These are phyloP conservation scores for Sebastes vulpes DNA, from an alignment of 2,797 vertebrate genomes.

Conservation along the genomic window DNA sequence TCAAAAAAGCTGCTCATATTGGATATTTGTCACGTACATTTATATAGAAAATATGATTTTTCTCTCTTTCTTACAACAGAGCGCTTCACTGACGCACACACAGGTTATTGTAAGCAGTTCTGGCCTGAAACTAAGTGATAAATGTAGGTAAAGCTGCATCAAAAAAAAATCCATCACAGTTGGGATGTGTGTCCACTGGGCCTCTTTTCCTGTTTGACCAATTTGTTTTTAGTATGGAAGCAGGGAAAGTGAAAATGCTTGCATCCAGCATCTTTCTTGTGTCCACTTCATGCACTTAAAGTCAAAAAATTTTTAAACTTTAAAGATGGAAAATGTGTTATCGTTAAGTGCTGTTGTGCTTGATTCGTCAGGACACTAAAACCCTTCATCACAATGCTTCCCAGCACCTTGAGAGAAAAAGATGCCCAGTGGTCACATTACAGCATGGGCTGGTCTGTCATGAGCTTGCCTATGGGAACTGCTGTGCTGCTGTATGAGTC, in stretches of 20 bases:
- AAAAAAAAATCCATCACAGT: conserved; percentile 22
- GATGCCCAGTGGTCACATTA: conserved; percentile 61
- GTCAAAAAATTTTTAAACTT: conserved; percentile 5
- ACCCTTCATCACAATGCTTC: conserved; percentile 13
- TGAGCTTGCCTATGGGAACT: conserved; percentile 38
- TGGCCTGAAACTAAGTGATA: conserved; percentile 40
- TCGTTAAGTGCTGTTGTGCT: not conserved
- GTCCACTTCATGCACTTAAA: conserved; percentile 13
- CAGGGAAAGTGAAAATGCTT: conserved; percentile 9
- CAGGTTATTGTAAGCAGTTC: conserved; percentile 38
- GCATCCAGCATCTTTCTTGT: not conserved
- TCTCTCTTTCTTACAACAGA: conserved; percentile 24
- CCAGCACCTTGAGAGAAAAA: conserved; percentile 41
- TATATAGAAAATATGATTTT: conserved; percentile 33
- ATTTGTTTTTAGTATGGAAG: not conserved
- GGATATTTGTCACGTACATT: conserved; percentile 40
- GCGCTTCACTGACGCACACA: conserved; percentile 18
- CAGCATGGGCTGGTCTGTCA: conserved; percentile 31
- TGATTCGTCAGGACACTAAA: not conserved
- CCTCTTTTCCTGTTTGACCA: conserved; percentile 40
- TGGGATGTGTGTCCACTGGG: conserved; percentile 52
- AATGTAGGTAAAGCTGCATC: conserved; percentile 42
- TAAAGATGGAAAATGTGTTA: not conserved
- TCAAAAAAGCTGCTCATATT: conserved; percentile 53
- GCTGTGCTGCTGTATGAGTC: conserved; percentile 39